Percentiles rank a stretch among this genome's conserved stretches.
Conservation (phyloP, 1,140 invertebrate species). For the Brachionus calyciflorus region DNA sequence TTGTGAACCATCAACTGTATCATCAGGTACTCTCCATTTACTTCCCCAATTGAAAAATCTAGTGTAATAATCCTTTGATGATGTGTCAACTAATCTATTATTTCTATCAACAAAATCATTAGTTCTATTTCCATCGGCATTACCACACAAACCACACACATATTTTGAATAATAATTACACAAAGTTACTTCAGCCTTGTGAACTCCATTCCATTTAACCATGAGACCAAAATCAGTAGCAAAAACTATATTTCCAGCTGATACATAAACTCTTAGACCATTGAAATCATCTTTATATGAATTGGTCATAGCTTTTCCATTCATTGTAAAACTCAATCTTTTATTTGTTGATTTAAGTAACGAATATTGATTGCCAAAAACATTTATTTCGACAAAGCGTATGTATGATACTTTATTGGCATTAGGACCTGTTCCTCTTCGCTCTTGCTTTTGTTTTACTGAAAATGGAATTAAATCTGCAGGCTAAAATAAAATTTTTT, state of each 20-base stretch:
- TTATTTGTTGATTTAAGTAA: neutral
- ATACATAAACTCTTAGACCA: slow-evolving; percentile 2
- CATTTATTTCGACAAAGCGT: slow-evolving; percentile 18
- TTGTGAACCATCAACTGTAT: slow-evolving; percentile 9
- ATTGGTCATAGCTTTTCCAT: slow-evolving; percentile 15
- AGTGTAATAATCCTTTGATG: neutral
- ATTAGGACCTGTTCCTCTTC: slow-evolving; percentile 3
- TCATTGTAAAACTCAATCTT: slow-evolving; percentile 1
- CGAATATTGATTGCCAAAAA: slow-evolving; percentile 18
- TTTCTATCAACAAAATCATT: slow-evolving; percentile 38
- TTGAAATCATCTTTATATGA: slow-evolving; percentile 10
- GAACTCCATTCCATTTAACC: slow-evolving; percentile 36
- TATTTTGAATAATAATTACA: slow-evolving; percentile 13
- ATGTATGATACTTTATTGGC: slow-evolving; percentile 27
- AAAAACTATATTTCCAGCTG: neutral
- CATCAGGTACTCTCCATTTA: slow-evolving; percentile 35
- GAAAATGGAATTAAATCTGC: slow-evolving; percentile 12
- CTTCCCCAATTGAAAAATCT: slow-evolving; percentile 21
- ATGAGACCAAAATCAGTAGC: slow-evolving; percentile 22
- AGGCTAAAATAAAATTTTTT: neutral
- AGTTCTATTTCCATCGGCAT: slow-evolving; percentile 23
- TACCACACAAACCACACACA: slow-evolving; percentile 42
- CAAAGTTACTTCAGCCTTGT: slow-evolving; percentile 6
- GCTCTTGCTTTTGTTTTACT: slow-evolving; percentile 25
- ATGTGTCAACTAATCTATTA: neutral